Base-by-base conservation (phyloP, 2,797 vertebrate genomes). In the Artibeus jamaicensis region DNA sequence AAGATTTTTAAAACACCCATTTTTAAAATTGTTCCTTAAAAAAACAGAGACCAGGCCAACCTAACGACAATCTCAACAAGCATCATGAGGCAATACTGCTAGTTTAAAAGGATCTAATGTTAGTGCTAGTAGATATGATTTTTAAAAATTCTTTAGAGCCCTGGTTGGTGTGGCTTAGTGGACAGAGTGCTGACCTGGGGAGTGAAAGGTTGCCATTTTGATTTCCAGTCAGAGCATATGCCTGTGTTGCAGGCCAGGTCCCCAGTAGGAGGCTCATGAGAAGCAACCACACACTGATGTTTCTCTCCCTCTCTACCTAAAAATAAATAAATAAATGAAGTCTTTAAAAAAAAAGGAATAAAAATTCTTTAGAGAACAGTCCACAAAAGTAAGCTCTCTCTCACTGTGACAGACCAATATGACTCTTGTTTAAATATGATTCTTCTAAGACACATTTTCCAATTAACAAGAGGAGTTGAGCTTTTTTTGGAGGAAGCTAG, bases 1-100 rank as follows among this genome's bases (percentile, higher is more conserved):
- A 77, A 39, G 85, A 57, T 73, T 53, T 79, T 24, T 76, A 92
- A 94, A 81, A 81, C 22, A 59, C 22, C 12, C 68, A 84, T 24
- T 67, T 62, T 53, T n/a, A 76, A 55, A 46, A 94, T 15, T 26
- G 86, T 83, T 92, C 73, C 68, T 81, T 84, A 82, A 86, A 93
- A 86, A 93, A 89, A 89, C 32, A 34, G 32, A 79, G 65, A 91
- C 2, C 0, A 85, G 32, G 55, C 26, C 57, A 74, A 84, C 3
- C 11, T 29, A 71, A 83, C 2, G 6, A 50, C 8, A 57, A 67
- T 44, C 83, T 84, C 67, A 76, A n/a, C 46, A 78, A 93, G 24
- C 6, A 62, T 6, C 16, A 1, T 50, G 29, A 91, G 9, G 32
- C 26, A 84, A n/a, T 11, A 37, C 5, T 71, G 26, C 44, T 82